Evolutionary conservation across 2,797 vertebrate species (phyloP), one percentile per base, ranked within the genome.

Genomic region (Mormyrus proboscirostris): DNA sequence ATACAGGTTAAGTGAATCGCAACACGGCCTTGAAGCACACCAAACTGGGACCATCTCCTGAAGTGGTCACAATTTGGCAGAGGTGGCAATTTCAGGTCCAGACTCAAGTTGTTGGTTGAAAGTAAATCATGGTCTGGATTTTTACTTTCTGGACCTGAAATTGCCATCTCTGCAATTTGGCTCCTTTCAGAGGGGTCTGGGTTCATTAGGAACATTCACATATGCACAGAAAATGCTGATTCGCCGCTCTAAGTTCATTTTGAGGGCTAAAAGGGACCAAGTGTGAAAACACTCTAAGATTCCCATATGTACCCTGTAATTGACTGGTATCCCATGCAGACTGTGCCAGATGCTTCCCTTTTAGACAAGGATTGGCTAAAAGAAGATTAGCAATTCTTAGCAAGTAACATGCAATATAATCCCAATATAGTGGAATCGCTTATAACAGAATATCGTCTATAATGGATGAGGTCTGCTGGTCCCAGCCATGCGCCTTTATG

Each of bases 391-490:
- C 10, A 29, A 4, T 9, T 51, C n/a, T 22, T 8, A 22, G 69
- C 14, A 84, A 4, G 2, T 14, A 47, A 19, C 79, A 94, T 95
- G 89, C 50, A 51, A 12, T 53, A 14, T 0, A 53, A 53, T 4
- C 12, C 51, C 12, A 0, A 14, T 53, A 53, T 14, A 53, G 51
- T 53, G 51, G 12, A 16, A 12, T 53, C 12, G 14, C 12, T 14
- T 53, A 53, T 51, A 51, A 51, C 2, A 10, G 50, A 14, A 51
- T 51, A 51, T 50, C 9, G 0, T 49, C 47, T 49, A 49, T 49
- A 49, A 49, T 8, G 8, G 8, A 8, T 2, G 47, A 9, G 47
- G 47, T 49, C 1, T 1, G 8, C 49, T 50, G 49, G 49, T 50
- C 49, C 49, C 2, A 9, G 49, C 49, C 9, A 2, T 50, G 49